These are phyloP conservation scores for Microtus ochrogaster DNA, from an alignment of 2,113 vertebrate species.

Conservation along the genomic window DNA sequence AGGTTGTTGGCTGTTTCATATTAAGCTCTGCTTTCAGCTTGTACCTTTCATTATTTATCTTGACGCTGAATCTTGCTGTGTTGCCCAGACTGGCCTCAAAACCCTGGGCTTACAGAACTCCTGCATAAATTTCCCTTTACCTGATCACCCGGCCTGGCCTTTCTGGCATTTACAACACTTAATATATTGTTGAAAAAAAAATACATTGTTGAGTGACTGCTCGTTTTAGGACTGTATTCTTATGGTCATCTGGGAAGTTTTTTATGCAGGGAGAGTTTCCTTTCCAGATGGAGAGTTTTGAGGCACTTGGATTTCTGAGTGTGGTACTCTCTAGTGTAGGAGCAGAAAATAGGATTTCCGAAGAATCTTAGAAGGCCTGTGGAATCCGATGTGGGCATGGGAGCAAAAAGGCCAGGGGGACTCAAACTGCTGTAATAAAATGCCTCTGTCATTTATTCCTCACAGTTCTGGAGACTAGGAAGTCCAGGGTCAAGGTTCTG, in stretches of 20 bases:
- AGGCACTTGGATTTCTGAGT: background rate
- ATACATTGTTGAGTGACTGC: background rate
- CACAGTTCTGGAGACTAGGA: background rate
- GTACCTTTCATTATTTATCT: background rate
- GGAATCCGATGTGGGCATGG: background rate
- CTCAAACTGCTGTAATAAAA: background rate
- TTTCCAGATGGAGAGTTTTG: background rate
- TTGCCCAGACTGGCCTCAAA: background rate
- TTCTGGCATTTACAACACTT: background rate
- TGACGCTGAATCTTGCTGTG: background rate
- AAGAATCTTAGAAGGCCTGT: background rate
- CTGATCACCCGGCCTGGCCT: too few relatives aligned
- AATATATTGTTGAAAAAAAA: background rate
- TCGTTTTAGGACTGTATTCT: background rate
- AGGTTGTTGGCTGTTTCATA: background rate
- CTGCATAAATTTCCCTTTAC: background rate
- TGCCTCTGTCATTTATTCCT: background rate
- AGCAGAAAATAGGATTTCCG: background rate
- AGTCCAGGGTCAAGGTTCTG: background rate
- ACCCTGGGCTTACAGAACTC: background rate
- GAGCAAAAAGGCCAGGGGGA: background rate
- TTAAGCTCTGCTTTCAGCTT: slow-evolving; percentile 32
- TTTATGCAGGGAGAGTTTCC: background rate
- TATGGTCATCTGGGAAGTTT: background rate
- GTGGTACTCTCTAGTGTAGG: background rate